Conservation (phyloP, 92 coral and sea anemone genomes). For the Bergia puertoricense region DNA sequence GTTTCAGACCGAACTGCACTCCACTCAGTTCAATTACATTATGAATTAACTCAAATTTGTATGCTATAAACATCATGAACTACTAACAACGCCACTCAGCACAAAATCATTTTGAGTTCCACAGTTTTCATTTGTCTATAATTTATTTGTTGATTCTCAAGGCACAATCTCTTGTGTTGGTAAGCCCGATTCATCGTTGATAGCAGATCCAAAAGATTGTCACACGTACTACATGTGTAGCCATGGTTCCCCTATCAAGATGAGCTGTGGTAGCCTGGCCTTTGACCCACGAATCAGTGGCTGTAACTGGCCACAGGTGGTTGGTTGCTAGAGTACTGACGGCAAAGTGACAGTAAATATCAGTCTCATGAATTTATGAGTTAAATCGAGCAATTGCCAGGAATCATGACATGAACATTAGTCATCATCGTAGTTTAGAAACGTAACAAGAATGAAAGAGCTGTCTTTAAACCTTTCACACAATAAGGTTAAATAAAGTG, state of each 20-base stretch:
- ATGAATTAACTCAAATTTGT: too few relatives aligned
- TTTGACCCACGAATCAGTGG: constrained; percentile 12
- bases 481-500: too few relatives aligned
- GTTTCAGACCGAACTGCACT: too few relatives aligned
- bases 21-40: too few relatives aligned
- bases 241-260: constrained; percentile 24
- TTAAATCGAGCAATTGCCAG: too few relatives aligned
- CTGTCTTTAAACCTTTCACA: too few relatives aligned
- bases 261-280: constrained; percentile 21
- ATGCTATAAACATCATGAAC: not conserved
- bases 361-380: too few relatives aligned
- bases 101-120: not conserved
- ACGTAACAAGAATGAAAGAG: too few relatives aligned
- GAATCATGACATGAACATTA: too few relatives aligned
- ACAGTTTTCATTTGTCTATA: too few relatives aligned
- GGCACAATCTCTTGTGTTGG: constrained; percentile 19
- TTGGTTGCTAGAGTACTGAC: constrained; percentile 8
- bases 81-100: not conserved
- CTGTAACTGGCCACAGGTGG: constrained; percentile 29
- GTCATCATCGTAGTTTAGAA: too few relatives aligned
- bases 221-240: constrained; percentile 26
- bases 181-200: constrained; percentile 17
- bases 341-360: not conserved
- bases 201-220: constrained; percentile 34
- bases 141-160: not conserved